Base-by-base conservation (phyloP, 2,113 vertebrate genomes). In the Podarcis cretensis region DNA sequence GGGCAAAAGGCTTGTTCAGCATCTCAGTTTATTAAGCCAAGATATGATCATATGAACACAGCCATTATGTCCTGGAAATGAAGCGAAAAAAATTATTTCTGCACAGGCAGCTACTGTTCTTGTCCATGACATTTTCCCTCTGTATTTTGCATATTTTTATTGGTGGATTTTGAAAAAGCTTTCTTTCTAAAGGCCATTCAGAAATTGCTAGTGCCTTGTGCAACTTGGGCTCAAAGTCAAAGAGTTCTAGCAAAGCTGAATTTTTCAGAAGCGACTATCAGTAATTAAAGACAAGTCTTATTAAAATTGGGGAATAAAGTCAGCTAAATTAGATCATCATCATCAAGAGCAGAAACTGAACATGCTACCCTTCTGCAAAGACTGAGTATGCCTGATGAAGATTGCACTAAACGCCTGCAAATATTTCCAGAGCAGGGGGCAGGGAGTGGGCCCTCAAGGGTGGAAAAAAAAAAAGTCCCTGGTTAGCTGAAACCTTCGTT, bases 271-370 rank as follows among this genome's bases (percentile, higher is more conserved):
- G 7, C 43, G 69, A 77, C 74, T 73, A 77, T 32, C 14, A 5
- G 86, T 85, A 59, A 81, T 81, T 18, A 86, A 83, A 82, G 21
- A 1, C 20, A 43, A 3, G 21, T 90, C 65, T 37, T 21, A 14
- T 18, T 74, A 63, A 89, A 63, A 14, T 78, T 77, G 82, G n/a
- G 37, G 18, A 32, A 37, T 21, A 80, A 68, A 80, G 54, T 43
- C n/a, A 74, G 40, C 30, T 8, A 5, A 76, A 78, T n/a, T 21
- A 66, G 66, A 89, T 23, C 32, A 89, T 63, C 48, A 54, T 54
- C 20, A 65, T 16, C 14, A 83, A 35, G 6, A 2, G 66, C 16
- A 81, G 57, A n/a, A 63, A 35, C 88, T 92, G 48, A 91, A 91
- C 79, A 92, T 82, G 3, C 5, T 75, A 1, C 43, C 82, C 32